Evolutionary conservation across 2,888 invertebrate genomes (phyloP), one percentile per base, ranked within the genome.

Genomic region (Caenorhabditis becei): DNA sequence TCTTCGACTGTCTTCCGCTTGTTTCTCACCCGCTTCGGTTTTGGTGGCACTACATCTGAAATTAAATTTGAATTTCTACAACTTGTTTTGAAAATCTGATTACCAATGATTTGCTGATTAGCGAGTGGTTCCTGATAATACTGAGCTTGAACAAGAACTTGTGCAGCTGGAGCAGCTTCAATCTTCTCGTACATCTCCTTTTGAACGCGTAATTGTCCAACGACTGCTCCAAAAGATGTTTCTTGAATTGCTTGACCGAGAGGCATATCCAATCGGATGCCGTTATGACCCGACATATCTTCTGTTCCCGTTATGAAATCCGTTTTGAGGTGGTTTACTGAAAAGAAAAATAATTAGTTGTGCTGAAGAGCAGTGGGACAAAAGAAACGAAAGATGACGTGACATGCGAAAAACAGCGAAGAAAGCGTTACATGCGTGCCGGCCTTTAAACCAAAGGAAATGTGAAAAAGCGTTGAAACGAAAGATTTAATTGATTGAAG

Each of bases 201-300:
- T 23, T 67, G 66, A 49, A 59, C 58, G n/a, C 16, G 41, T 37
- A 67, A 26, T 24, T 75, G 75, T 23, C 53, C 66, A 4, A 53
- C 66, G 8, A 75, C 51, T 66, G 49, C 58, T 59, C 51, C 75
- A 44, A 61, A 32, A 18, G 66, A 61, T 66, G 54, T 41, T 35
- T 61, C 32, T 18, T 24, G 26, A 5, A 75, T 26, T 11, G 75
- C 75, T 44, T 61, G 66, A 7, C 61, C 66, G 10, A 75, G 26
- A 37, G 75, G 44, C 75, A 75, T 75, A 37, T 75, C 75, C 53
- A 65, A 44, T n/a, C 75, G 66, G 66, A 74, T 41, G 11, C 7
- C 14, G 2, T 14, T 14, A 2, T 14, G 7, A 2, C 11, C 14
- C 2, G 41, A 41, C 41, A 11, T 7, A 11, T 14, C 14, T 41